Conservation (phyloP, 23 tunicate species). For the Styela plicata region DNA sequence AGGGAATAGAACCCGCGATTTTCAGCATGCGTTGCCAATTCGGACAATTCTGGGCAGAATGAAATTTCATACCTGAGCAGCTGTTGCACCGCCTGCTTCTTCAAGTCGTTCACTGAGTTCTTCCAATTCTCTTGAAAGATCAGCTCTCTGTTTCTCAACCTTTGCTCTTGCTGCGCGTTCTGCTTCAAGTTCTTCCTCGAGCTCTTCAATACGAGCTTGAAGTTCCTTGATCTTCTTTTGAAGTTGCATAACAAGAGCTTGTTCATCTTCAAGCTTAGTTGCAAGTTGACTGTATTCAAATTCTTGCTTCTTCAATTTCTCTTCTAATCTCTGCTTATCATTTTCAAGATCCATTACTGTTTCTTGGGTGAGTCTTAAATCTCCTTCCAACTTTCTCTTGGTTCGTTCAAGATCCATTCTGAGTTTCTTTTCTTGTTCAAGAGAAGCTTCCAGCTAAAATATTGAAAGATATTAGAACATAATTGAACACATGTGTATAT, state of each 20-base stretch:
- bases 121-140: slow-evolving; percentile 44
- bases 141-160: slow-evolving; percentile 38
- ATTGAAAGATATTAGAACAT: background rate
- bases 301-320: slow-evolving; percentile 87
- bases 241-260: slow-evolving; percentile 80
- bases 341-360: slow-evolving; percentile 91
- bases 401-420: slow-evolving; percentile 90
- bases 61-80: slow-evolving; percentile 53
- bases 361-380: slow-evolving; percentile 78
- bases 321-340: slow-evolving; percentile 88
- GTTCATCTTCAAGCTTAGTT: slow-evolving; percentile 96
- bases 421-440: slow-evolving; percentile 94
- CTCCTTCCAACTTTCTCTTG: slow-evolving; percentile 92
- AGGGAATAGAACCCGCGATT: too few species aligned
- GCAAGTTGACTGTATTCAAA: slow-evolving; percentile 94
- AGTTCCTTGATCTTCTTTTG: slow-evolving; percentile 97
- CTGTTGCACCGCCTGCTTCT: slow-evolving; percentile 53
- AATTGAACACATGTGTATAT: too few species aligned
- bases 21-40: too few species aligned
- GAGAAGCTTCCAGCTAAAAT: slow-evolving; percentile 75
- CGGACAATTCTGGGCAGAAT: too few species aligned
- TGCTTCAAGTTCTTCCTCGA: slow-evolving; percentile 56
- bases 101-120: slow-evolving; percentile 55
- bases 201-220: slow-evolving; percentile 64
- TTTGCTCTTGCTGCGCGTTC: slow-evolving; percentile 41